These are phyloP conservation scores for Eubucco bourcierii DNA, from an alignment of 2,113 vertebrate species.

Conservation along the genomic window DNA sequence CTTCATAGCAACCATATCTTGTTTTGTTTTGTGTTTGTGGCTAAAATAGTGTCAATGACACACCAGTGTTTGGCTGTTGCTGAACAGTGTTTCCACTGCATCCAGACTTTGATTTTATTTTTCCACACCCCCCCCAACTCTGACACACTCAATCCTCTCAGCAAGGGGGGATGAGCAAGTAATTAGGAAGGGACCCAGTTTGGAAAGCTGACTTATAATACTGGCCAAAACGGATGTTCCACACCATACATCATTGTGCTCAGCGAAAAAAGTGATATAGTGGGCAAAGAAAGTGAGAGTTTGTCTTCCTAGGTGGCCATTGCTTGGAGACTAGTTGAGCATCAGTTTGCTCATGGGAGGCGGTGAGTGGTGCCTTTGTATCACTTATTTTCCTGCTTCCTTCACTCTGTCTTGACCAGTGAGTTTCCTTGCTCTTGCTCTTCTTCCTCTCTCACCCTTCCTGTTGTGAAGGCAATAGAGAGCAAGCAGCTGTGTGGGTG, in stretches of 20 bases:
- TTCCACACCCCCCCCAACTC: not conserved
- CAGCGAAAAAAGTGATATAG: not conserved
- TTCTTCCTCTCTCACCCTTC: not conserved
- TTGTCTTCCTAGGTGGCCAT: not conserved
- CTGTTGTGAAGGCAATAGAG: not conserved
- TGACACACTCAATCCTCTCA: not conserved
- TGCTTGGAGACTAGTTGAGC: not conserved
- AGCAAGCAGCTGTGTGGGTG: rapidly evolving
- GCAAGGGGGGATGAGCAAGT: not conserved
- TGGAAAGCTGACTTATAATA: not conserved
- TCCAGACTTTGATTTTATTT: not conserved
- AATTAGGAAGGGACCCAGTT: not conserved
- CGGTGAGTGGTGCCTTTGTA: not conserved
- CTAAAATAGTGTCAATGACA: not conserved
- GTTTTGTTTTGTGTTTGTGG: not conserved
- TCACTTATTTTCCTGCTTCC: not conserved
- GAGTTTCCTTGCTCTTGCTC: not conserved
- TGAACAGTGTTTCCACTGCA: not conserved
- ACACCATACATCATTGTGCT: not conserved
- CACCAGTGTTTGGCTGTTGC: not conserved
- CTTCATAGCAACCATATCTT: not conserved
- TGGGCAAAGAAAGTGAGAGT: not conserved
- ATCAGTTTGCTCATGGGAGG: not conserved
- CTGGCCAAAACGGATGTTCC: not conserved
- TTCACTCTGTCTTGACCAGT: not conserved